These are phyloP conservation scores for Hirtodrosophila duncani DNA, from an alignment of 2,888 invertebrate genomes.

Conservation along the genomic window DNA sequence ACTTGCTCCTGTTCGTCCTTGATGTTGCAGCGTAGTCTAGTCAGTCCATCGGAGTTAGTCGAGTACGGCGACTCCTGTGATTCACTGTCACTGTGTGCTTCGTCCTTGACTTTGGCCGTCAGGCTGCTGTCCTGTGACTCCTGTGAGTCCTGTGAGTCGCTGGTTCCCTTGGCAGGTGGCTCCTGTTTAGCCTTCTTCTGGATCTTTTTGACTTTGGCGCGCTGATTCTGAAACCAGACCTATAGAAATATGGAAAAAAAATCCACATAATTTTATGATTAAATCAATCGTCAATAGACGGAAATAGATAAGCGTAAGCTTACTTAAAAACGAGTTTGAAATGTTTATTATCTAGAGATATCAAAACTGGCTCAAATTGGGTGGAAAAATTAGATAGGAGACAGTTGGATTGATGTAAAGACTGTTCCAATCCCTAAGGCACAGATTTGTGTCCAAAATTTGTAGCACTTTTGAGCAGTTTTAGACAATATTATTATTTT, in stretches of 20 bases:
- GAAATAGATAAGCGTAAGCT: no score
- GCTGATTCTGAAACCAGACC: slow-evolving; percentile 84
- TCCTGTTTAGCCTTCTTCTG: slow-evolving; percentile 83
- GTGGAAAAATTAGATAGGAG: no score
- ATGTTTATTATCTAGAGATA: no score
- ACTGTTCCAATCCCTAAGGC: no score
- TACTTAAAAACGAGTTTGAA: no score
- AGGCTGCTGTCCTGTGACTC: slow-evolving; percentile 80
- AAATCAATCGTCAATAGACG: no score
- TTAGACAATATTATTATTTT: no score
- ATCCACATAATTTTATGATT: neutral
- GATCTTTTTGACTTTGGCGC: slow-evolving; percentile 84
- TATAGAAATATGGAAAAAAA: slow-evolving; percentile 42
- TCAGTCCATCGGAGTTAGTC: slow-evolving; percentile 56
- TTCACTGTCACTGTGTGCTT: slow-evolving; percentile 81
- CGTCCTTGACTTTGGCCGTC: slow-evolving; percentile 82
- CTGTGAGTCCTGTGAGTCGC: slow-evolving; percentile 78
- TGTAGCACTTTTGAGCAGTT: no score
- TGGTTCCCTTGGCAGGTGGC: slow-evolving; percentile 75
- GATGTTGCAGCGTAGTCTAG: slow-evolving; percentile 69
- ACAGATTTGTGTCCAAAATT: no score
- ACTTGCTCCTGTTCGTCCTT: slow-evolving; percentile 77
- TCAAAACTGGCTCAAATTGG: no score
- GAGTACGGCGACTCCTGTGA: slow-evolving; percentile 76
- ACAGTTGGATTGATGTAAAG: no score